Conservation (phyloP, 2,797 vertebrate species). For the Anabas testudineus region DNA sequence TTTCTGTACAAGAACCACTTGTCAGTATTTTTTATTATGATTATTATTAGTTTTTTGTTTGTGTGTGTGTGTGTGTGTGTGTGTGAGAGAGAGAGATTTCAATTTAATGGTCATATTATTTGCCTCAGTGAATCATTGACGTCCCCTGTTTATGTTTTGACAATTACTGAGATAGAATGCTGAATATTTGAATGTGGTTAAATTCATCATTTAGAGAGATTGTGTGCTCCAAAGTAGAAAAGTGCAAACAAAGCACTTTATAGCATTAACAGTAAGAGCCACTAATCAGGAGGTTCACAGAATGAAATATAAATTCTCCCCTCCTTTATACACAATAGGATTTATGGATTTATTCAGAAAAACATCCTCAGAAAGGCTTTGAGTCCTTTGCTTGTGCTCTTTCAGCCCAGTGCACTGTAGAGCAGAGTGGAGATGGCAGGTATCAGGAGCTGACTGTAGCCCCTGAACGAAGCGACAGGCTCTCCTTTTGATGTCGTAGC, state of each 20-base stretch:
- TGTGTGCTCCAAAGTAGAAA: background rate
- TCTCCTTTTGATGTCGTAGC: background rate
- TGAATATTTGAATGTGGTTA: too few species aligned
- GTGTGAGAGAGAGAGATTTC: too few species aligned
- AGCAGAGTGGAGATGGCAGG: slow-evolving; percentile 22
- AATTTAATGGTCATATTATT: too few species aligned
- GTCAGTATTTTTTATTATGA: too few species aligned
- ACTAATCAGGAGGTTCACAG: background rate
- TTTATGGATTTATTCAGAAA: slow-evolving; percentile 1
- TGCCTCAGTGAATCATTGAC: too few species aligned
- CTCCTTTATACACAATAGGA: background rate
- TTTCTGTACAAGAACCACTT: background rate
- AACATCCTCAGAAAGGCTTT: too few species aligned
- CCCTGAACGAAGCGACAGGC: background rate
- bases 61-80: too few species aligned
- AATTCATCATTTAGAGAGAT: background rate
- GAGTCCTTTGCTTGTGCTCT: background rate
- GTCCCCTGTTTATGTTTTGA: too few species aligned
- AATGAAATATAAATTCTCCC: background rate
- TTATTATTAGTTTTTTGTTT: too few species aligned
- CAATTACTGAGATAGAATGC: too few species aligned
- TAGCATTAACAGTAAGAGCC: background rate
- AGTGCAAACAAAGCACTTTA: slow-evolving; percentile 34
- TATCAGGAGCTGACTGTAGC: slow-evolving; percentile 42
- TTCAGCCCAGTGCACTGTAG: background rate